Percentiles rank a stretch among this genome's conserved stretches.
Evolutionary conservation across 2,888 invertebrate genomes (phyloP).

Genomic region (Cheilosia variabilis): DNA sequence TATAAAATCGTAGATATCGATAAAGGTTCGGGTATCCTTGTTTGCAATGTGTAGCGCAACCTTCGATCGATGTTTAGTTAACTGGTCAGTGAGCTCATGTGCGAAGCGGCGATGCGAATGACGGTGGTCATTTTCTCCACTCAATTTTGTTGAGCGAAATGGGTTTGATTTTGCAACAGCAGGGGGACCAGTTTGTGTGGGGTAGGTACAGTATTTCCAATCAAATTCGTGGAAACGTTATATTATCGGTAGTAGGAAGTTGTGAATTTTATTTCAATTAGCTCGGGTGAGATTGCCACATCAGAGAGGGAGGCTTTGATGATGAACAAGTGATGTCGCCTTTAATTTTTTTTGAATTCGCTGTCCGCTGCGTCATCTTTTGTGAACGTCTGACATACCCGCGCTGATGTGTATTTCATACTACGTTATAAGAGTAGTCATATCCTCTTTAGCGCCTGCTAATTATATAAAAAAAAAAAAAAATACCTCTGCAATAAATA

Average conservation of each 20-base stretch:
- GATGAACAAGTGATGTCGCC: too few species aligned
- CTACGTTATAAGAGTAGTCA: too few species aligned
- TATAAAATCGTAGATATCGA: not conserved
- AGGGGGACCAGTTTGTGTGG: not conserved
- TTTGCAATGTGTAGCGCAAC: slow-evolving; percentile 18
- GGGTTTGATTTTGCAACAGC: slow-evolving; percentile 9
- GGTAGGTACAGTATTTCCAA: not conserved
- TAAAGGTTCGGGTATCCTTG: not conserved
- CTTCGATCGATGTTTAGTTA: slow-evolving; percentile 19
- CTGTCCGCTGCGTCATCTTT: too few species aligned
- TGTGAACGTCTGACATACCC: too few species aligned
- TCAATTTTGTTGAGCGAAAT: slow-evolving; percentile 24
- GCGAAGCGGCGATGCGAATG: slow-evolving; percentile 16
- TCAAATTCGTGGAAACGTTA: slow-evolving; percentile 6
- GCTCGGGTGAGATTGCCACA: not conserved
- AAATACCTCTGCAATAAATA: too few species aligned
- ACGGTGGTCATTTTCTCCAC: slow-evolving; percentile 1
- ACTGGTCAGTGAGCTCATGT: slow-evolving; percentile 45
- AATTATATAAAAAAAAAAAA: too few species aligned
- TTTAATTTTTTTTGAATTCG: too few species aligned
- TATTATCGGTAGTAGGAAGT: not conserved
- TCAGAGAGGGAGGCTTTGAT: too few species aligned
- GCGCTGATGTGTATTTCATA: too few species aligned
- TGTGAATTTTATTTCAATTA: slow-evolving; percentile 8
- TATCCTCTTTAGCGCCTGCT: too few species aligned